These are phyloP conservation scores for Sinocyclocheilus anophthalmus DNA, from an alignment of 2,113 vertebrate genomes.

Conservation along the genomic window DNA sequence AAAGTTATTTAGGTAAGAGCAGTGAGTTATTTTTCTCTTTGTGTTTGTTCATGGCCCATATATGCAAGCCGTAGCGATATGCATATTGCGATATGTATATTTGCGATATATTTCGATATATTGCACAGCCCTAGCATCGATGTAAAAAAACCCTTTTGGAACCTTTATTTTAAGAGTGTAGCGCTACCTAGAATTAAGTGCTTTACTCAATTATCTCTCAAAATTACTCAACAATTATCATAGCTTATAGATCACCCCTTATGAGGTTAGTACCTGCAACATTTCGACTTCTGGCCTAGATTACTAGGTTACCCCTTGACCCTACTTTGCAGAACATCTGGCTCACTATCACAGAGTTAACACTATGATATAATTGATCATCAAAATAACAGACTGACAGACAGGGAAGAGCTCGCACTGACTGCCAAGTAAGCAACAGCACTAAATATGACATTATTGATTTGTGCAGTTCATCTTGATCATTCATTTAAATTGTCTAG, in stretches of 20 bases:
- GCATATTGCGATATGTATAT: too few relatives aligned
- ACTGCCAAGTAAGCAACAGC: neutral
- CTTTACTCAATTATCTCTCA: neutral
- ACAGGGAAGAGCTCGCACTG: neutral
- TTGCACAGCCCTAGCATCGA: too few relatives aligned
- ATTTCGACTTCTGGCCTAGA: neutral
- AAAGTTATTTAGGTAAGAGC: too few relatives aligned
- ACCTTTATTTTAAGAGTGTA: too few relatives aligned
- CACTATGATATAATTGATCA: neutral
- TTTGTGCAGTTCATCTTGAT: neutral
- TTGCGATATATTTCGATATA: too few relatives aligned
- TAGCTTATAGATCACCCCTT: neutral
- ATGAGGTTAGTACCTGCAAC: neutral
- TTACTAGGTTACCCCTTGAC: neutral
- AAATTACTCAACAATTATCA: neutral
- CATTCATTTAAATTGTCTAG: neutral
- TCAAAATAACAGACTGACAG: neutral
- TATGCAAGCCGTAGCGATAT: too few relatives aligned
- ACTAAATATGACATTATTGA: slow-evolving; percentile 13
- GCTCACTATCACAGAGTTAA: neutral
- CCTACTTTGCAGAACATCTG: neutral
- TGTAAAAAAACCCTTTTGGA: too few relatives aligned
- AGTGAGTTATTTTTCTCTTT: too few relatives aligned
- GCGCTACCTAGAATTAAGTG: neutral
- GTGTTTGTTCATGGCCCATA: too few relatives aligned